Base-by-base conservation (phyloP, 1,140 invertebrate genomes). In the Linepithema humile region DNA sequence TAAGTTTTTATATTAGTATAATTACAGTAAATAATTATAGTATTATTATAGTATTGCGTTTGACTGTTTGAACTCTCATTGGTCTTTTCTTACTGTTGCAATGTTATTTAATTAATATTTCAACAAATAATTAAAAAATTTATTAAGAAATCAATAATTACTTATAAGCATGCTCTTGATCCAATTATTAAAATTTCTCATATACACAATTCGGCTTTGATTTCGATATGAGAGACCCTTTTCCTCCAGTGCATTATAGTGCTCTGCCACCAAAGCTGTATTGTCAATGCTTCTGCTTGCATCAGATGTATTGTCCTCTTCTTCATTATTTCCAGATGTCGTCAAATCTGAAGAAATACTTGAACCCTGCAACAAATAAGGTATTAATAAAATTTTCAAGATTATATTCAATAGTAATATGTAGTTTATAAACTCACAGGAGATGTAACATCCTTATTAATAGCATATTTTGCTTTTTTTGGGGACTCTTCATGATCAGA, bases 121-220 rank as follows among this genome's bases (percentile, higher is more conserved):
- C n/a, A n/a, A n/a, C n/a, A n/a, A n/a, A n/a, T n/a, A n/a, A n/a
- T n/a, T n/a, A n/a, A n/a, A n/a, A n/a, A n/a, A n/a, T n/a, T n/a
- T n/a, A 26, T 40, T 26, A 70, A 26, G n/a, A 53, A 50, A 86
- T 48, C 2, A 48, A 57, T 82, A 59, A 35, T 84, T 92, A 96
- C 96, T 96, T 89, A 99, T 99, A 0, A 99, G 94, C 95, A 98
- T 98, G 93, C 98, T 97, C 95, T 99, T 99, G 9, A 99, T 97
- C 99, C 99, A 99, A 94, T 99, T 99, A 93, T 99, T 99, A 92
- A 99, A 99, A 94, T 99, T 99, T 86, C 99, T 95, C 94, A 99
- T 95, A 91, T 97, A 97, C 90, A 98, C 97, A 86, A 99, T 99
- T 29, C 97, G 96, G 53, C 98, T 99, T 90, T 98, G 96, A 83